These are phyloP conservation scores for Arion vulgaris DNA, from an alignment of 1,140 invertebrate genomes.

Conservation along the genomic window DNA sequence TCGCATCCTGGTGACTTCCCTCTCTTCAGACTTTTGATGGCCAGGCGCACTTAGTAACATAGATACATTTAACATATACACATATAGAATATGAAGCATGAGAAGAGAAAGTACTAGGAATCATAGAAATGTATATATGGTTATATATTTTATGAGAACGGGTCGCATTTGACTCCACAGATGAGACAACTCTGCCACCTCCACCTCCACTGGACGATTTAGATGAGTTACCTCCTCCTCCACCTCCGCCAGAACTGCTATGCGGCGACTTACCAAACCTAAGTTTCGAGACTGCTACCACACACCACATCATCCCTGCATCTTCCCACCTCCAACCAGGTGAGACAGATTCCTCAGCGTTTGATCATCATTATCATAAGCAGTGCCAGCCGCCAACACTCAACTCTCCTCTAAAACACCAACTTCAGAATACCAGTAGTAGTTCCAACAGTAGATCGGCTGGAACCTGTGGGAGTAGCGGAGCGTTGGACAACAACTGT, in stretches of 20 bases:
- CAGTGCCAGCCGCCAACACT: neutral
- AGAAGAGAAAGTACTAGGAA: too few relatives aligned
- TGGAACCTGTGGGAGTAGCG: neutral
- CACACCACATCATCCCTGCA: neutral
- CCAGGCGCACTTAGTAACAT: too few relatives aligned
- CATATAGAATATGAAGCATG: too few relatives aligned
- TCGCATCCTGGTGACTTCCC: too few relatives aligned
- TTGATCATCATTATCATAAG: neutral
- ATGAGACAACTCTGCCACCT: conserved; percentile 29
- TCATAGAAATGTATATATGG: too few relatives aligned
- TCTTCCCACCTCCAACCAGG: neutral
- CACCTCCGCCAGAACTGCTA: conserved; percentile 23
- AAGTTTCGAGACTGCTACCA: neutral
- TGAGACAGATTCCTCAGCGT: neutral
- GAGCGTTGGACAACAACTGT: neutral
- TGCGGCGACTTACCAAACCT: neutral
- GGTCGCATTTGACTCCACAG: neutral
- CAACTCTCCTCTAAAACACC: neutral
- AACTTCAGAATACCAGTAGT: neutral
- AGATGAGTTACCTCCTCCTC: conserved; percentile 35
- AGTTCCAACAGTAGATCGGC: neutral
- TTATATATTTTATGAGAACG: too few relatives aligned
- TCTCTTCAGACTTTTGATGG: too few relatives aligned
- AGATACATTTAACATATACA: too few relatives aligned
- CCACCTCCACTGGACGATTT: conserved; percentile 29